Evolutionary conservation across 2,113 vertebrate species (phyloP).

Genomic region (Hippolais icterina): DNA sequence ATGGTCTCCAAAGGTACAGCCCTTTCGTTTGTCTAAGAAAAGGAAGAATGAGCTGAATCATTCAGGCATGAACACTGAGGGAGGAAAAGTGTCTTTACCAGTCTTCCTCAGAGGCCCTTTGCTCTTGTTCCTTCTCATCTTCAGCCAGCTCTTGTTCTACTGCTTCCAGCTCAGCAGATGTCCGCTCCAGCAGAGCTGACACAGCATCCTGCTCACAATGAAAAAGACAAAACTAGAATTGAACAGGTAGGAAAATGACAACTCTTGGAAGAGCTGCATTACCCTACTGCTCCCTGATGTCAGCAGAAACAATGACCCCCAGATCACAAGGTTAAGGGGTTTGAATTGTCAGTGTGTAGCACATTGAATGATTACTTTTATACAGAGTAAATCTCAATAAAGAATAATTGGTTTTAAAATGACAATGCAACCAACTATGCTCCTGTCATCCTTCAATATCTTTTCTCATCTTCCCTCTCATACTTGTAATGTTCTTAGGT

Average conservation of each 20-base stretch:
- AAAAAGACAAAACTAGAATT: not conserved
- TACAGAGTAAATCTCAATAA: not conserved
- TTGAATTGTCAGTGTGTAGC: not conserved
- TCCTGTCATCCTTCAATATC: not conserved
- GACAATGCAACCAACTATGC: not conserved
- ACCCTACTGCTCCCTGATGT: not conserved
- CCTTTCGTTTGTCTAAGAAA: not conserved
- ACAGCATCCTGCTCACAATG: slow-evolving; percentile 77
- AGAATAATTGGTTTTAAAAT: not conserved
- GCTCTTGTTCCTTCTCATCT: slow-evolving; percentile 65
- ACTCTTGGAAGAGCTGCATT: not conserved
- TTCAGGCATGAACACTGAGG: not conserved
- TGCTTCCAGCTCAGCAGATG: slow-evolving; percentile 81
- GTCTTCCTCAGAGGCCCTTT: slow-evolving; percentile 58
- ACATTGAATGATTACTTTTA: not conserved
- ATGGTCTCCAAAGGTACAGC: not conserved
- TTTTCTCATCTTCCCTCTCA: not conserved
- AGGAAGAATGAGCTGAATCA: not conserved
- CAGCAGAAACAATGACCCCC: not conserved
- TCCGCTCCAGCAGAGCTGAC: slow-evolving; percentile 80
- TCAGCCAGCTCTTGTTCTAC: slow-evolving; percentile 81
- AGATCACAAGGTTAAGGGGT: not conserved
- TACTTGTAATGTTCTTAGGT: not conserved
- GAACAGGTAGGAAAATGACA: not conserved
- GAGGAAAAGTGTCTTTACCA: slow-evolving; percentile 68